Percentiles rank a stretch among this genome's conserved stretches.
Conservation (phyloP, 2,888 invertebrate species). For the Dryadula phaetusa region DNA sequence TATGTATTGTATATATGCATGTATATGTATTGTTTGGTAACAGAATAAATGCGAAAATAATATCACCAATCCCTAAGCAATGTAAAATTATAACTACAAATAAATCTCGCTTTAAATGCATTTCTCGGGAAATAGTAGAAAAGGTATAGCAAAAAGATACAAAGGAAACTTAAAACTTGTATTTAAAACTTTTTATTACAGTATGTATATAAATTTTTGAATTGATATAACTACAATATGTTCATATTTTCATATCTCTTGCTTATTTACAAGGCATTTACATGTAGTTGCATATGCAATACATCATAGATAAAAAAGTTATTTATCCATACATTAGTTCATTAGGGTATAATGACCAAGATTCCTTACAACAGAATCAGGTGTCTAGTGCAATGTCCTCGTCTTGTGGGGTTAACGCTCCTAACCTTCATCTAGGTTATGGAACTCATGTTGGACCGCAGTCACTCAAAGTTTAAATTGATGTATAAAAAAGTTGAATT, state of each 20-base stretch:
- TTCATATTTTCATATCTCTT: neutral
- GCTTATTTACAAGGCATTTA: neutral
- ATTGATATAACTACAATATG: neutral
- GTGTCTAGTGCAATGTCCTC: conserved; percentile 67
- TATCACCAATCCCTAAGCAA: too few species aligned
- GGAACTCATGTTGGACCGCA: conserved; percentile 20
- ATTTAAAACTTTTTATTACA: neutral
- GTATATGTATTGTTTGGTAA: too few species aligned
- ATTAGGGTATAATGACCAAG: conserved; percentile 26
- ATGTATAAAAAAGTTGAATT: conserved; percentile 5
- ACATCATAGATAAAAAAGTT: conserved; percentile 16
- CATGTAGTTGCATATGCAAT: neutral
- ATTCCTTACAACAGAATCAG: conserved; percentile 51
- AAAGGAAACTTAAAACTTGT: too few species aligned
- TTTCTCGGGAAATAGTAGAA: neutral
- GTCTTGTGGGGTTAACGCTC: conserved; percentile 59
- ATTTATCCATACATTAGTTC: conserved; percentile 6
- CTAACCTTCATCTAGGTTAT: conserved; percentile 48
- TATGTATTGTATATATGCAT: too few species aligned
- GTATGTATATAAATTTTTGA: neutral
- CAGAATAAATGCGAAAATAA: too few species aligned
- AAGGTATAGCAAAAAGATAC: neutral
- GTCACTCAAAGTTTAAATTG: conserved; percentile 8
- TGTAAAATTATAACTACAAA: neutral
- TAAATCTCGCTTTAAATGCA: neutral